These are phyloP conservation scores for Dascillus cervinus DNA, from an alignment of 2,888 invertebrate genomes.

Conservation along the genomic window DNA sequence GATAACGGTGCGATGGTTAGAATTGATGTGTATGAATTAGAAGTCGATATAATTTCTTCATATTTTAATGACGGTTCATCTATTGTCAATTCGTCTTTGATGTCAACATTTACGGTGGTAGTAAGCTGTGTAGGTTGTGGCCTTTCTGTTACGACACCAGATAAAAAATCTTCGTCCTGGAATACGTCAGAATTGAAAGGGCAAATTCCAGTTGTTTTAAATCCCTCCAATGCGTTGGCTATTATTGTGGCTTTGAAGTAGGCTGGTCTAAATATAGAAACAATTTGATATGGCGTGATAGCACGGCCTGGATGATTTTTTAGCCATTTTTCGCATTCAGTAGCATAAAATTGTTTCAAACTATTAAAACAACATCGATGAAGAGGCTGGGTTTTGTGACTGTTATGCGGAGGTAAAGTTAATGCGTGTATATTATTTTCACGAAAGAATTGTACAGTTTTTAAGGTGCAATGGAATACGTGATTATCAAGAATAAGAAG, in stretches of 20 bases:
- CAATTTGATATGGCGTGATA: conserved; percentile 31
- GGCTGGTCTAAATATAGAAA: conserved; percentile 18
- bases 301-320: conserved; percentile 20
- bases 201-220: conserved; percentile 19
- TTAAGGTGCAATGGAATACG: no score
- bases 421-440: no score
- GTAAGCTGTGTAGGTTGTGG: no score
- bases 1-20: no score
- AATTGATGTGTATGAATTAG: no score
- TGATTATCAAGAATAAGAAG: no score
- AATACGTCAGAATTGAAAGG: conserved; percentile 13
- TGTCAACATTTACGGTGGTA: conserved; percentile 1
- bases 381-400: conserved; percentile 9
- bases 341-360: conserved; percentile 19
- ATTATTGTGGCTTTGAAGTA: conserved; percentile 23
- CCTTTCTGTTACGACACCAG: conserved; percentile 6
- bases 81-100: no score
- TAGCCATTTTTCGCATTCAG: conserved; percentile 14
- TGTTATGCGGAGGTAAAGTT: no score
- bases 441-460: no score
- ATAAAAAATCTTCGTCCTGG: conserved; percentile 9
- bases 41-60: no score
- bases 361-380: conserved; percentile 25
- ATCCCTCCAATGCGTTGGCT: conserved; percentile 23
- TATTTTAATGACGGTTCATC: no score